phyloP scores from a whole-genome alignment of 1,140 invertebrate species.

The Micrasema longulum region DNA sequence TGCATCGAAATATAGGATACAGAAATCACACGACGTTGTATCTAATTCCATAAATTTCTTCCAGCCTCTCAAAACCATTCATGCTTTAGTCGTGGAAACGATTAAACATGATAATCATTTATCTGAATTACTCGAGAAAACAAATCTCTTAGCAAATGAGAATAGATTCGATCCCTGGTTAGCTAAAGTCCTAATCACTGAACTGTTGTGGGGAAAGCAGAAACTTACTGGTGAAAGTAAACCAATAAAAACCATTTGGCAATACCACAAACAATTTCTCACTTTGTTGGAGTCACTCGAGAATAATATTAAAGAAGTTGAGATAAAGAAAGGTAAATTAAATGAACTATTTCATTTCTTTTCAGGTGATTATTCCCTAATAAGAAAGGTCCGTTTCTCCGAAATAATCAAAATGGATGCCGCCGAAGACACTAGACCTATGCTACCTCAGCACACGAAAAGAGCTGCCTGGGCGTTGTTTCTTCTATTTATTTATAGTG shows the following conservation, averaged over 20 bases:
- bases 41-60: slow-evolving; percentile 57
- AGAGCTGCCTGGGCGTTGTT: slow-evolving; percentile 69
- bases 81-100: slow-evolving; percentile 79
- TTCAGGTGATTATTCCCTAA: slow-evolving; percentile 59
- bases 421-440: slow-evolving; percentile 56
- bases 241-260: slow-evolving; percentile 75
- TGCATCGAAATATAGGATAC: background rate
- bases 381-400: slow-evolving; percentile 26
- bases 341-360: slow-evolving; percentile 57
- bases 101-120: slow-evolving; percentile 76
- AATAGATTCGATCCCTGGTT: slow-evolving; percentile 76
- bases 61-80: slow-evolving; percentile 78
- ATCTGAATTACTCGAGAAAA: slow-evolving; percentile 73
- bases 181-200: slow-evolving; percentile 81
- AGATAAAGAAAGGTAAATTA: slow-evolving; percentile 61
- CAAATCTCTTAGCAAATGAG: slow-evolving; percentile 75
- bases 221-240: slow-evolving; percentile 75
- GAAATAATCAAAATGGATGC: slow-evolving; percentile 59
- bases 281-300: slow-evolving; percentile 56
- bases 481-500: slow-evolving; percentile 80
- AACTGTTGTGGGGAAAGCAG: slow-evolving; percentile 85
- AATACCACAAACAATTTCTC: slow-evolving; percentile 72
- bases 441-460: slow-evolving; percentile 64
- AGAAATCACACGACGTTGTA: background rate
- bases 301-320: slow-evolving; percentile 51